These are phyloP conservation scores for Anthopleura xanthogrammica DNA, from an alignment of 92 coral and sea anemone genomes.

Conservation along the genomic window DNA sequence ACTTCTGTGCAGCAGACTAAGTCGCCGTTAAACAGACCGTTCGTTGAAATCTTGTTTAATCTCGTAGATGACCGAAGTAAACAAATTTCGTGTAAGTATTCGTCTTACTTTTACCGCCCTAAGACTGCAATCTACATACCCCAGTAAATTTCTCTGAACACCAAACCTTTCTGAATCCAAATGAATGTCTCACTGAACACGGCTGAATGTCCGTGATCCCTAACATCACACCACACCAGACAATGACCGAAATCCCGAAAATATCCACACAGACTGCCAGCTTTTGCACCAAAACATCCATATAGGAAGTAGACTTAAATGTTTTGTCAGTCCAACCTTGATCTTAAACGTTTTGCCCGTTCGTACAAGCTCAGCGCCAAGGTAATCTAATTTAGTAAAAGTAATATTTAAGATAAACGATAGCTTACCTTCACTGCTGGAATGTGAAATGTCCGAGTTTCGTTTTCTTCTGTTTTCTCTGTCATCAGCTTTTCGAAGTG, in stretches of 20 bases:
- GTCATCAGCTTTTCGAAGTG: conserved; percentile 80
- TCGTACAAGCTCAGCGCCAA: background rate
- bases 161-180: background rate
- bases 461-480: conserved; percentile 70
- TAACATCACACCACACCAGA: background rate
- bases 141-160: background rate
- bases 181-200: background rate
- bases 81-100: background rate
- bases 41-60: background rate
- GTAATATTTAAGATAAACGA: background rate
- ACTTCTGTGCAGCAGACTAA: conserved; percentile 1
- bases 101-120: background rate
- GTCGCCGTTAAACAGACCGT: background rate
- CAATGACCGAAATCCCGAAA: too few relatives aligned
- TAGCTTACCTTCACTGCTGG: conserved; percentile 95
- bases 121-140: background rate
- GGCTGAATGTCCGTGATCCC: background rate
- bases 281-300: background rate
- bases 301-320: background rate
- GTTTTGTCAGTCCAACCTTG: background rate
- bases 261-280: too few relatives aligned
- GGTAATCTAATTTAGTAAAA: background rate
- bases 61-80: background rate
- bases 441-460: conserved; percentile 93
- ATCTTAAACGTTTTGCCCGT: background rate